Conservation (phyloP, 2,797 vertebrate genomes). For the Adelosebastes latens region DNA sequence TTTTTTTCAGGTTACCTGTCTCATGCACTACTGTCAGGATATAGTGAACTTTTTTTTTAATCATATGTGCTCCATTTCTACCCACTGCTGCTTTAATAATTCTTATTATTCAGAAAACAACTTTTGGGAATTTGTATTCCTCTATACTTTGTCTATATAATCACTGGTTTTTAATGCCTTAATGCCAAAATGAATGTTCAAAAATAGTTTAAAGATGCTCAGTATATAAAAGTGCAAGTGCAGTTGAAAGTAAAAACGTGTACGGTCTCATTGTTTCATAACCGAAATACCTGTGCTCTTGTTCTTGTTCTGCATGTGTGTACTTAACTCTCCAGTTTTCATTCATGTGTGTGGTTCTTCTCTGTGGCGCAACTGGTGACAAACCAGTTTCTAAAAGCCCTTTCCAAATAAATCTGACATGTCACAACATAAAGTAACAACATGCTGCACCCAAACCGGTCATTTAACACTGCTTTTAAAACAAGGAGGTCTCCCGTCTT, state of each 20-base stretch:
- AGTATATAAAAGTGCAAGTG: not conserved
- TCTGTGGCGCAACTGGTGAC: constrained; percentile 9
- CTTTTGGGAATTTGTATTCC: not conserved
- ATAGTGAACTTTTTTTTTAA: no score
- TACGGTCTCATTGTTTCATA: not conserved
- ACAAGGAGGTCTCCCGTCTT: not conserved
- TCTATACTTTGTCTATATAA: not conserved
- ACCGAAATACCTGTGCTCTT: not conserved
- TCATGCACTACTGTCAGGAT: no score
- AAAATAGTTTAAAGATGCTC: not conserved
- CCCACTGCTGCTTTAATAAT: not conserved
- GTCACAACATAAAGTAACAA: constrained; percentile 23
- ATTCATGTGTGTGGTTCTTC: not conserved
- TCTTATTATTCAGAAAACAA: not conserved
- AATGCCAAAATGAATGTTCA: not conserved
- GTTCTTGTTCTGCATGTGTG: not conserved
- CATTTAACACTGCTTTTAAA: constrained; percentile 11
- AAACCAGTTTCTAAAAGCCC: constrained; percentile 36
- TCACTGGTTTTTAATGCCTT: not conserved
- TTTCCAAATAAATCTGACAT: constrained; percentile 35
- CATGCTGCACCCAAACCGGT: not conserved
- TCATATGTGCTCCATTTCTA: no score
- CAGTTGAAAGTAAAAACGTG: not conserved
- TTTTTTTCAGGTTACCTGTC: no score
- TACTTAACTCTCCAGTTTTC: not conserved